Evolutionary conservation across 2,888 invertebrate species (phyloP), one percentile per base, ranked within the genome.

Genomic region (Pyralis farinalis): DNA sequence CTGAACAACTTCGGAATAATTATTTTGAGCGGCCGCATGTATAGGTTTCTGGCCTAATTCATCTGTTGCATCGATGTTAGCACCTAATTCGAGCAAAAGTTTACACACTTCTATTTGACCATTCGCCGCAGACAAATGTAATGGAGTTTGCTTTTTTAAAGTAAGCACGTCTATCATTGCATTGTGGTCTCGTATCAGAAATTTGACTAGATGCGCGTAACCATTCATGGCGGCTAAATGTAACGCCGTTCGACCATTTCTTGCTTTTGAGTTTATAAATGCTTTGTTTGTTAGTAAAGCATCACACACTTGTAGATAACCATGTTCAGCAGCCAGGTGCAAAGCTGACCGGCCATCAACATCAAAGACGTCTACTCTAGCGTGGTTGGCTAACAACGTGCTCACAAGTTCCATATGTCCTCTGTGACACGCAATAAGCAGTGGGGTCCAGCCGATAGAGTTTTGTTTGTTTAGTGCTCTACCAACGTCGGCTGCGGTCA

Each of bases 351-450:
- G 90, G 22, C 97, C 97, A 81, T 99, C 98, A 51, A 94, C 94
- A 74, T 99, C 99, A 77, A 99, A 99, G 0, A 99, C 99, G 75
- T 99, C 99, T 10, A 99, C 99, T 70, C 99, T 93, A 6, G 99
- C 99, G 76, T 99, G 98, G 80, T 98, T 97, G 28, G 95, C 92
- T 44, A 98, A 90, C 42, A 99, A 90, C 46, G 96, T 96, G 65
- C 92, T 96, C 30, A 98, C 97, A 55, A 99, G 93, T 68, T 97
- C 96, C 90, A 96, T 94, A 76, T 99, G 99, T 3, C 98, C 99
- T 71, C 96, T 92, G 70, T 98, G 95, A 64, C 98, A 96, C 11
- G 99, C 99, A 58, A 99, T 98, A 37, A 99, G 90, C 52, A 99
- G 89, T 8, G 99, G 99, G 0, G 99, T 98, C 98, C 99, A 99